Conservation (phyloP, 2,888 invertebrate genomes). For the Exocentrus adspersus region DNA sequence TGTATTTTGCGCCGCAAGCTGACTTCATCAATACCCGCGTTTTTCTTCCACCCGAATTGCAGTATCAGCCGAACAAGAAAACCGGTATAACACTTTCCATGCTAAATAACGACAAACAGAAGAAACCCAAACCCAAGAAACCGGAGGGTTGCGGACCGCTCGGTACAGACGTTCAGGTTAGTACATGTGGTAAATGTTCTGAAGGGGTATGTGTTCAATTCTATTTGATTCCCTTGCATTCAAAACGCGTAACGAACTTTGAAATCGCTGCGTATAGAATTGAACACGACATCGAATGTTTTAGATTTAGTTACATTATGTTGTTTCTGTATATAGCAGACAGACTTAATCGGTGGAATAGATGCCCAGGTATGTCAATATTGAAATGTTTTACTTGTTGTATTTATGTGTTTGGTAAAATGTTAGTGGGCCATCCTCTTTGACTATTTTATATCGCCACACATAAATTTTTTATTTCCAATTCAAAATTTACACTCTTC, state of each 20-base stretch:
- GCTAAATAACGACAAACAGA: slow-evolving; percentile 62
- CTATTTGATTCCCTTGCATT: too few species aligned
- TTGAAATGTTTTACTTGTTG: slow-evolving; percentile 31
- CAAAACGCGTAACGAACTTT: too few species aligned
- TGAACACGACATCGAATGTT: slow-evolving; percentile 5
- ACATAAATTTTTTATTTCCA: too few species aligned
- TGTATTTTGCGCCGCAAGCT: slow-evolving; percentile 86
- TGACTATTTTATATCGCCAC: too few species aligned
- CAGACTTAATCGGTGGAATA: slow-evolving; percentile 57
- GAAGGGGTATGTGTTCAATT: slow-evolving; percentile 9
- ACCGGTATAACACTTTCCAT: slow-evolving; percentile 61
- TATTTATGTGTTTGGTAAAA: slow-evolving; percentile 18
- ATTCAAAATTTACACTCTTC: too few species aligned
- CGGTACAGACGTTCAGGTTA: slow-evolving; percentile 71
- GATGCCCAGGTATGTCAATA: slow-evolving; percentile 73
- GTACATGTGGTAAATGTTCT: slow-evolving; percentile 14
- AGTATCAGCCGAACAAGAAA: slow-evolving; percentile 66
- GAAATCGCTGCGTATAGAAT: slow-evolving; percentile 13
- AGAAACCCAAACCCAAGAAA: slow-evolving; percentile 65
- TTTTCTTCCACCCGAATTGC: slow-evolving; percentile 85
- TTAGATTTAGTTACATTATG: slow-evolving; percentile 21
- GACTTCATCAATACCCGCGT: slow-evolving; percentile 80
- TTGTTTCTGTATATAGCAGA: slow-evolving; percentile 48
- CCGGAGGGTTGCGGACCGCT: slow-evolving; percentile 68
- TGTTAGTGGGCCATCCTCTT: neutral